Base-by-base conservation (phyloP, 1,140 invertebrate species). In the Campoletis sonorensis region DNA sequence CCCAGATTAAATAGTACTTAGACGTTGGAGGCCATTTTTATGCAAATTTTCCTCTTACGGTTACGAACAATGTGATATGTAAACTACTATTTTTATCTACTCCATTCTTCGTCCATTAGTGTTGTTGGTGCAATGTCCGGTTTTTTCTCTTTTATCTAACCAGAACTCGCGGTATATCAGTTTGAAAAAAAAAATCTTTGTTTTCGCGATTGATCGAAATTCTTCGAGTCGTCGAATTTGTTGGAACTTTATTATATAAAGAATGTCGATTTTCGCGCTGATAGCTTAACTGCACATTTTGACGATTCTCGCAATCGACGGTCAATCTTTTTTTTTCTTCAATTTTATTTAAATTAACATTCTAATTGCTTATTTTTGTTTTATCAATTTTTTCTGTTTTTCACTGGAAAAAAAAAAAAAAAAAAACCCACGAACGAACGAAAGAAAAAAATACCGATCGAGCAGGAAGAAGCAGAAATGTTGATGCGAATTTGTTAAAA, bases 401-500 rank as follows among this genome's bases (percentile, higher is more conserved):
- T 27, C 81, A 79, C 18, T 58, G 18, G 51, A 26, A 64, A 67
- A 64, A 77, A 79, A 83, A 81, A 81, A 16, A 26, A 49, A 67
- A 64, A 77, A 79, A 83, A 81, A 82, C 18, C 58, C 73, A 72
- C 37, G 23, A 67, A 80, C 8, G 11, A 45, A 45, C 2, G 7
- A 33, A 40, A 80, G 87, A 85, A 87, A 87, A 84, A 90, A 85
- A 84, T 87, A 88, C 85, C 85, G 85, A 81, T 83, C 79, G 82
- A 86, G 78, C 83, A 85, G 84, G 82, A 73, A 82, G 85, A 85
- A 86, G 83, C 80, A 81, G 82, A 88, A 45, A 45, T 45, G 40
- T 45, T 45, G 40, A 45, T 45, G 40, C 40, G 11, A 45, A 45
- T 89, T 91, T 91, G 89, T 92, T 92, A 91, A 92, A 92, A 91